A percentile compares a stretch with the other conserved stretches of the same genome.
These are phyloP conservation scores for Malacosoma neustria DNA, from an alignment of 2,888 invertebrate species.

Conservation along the genomic window DNA sequence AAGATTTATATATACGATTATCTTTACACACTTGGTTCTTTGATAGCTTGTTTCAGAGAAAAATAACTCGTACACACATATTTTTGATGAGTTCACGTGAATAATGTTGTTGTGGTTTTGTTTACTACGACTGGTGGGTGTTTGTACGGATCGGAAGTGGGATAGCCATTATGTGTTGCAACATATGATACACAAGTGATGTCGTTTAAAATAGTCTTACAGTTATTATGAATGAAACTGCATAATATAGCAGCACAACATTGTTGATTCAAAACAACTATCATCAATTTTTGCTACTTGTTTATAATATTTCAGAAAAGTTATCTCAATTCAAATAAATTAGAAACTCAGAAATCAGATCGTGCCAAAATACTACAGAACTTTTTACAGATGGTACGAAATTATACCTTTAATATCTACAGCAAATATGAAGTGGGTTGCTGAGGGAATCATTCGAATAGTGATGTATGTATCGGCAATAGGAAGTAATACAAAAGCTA, in stretches of 20 bases:
- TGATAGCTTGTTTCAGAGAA: too few relatives aligned
- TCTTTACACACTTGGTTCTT: too few relatives aligned
- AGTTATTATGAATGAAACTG: constrained; percentile 5
- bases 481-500: constrained; percentile 68
- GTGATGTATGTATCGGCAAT: constrained; percentile 29
- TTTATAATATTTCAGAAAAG: too few relatives aligned
- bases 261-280: too few relatives aligned
- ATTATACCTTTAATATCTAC: not conserved
- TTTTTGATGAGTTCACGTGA: constrained; percentile 17
- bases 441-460: constrained; percentile 17
- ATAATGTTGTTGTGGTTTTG: constrained; percentile 35
- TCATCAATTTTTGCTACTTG: too few relatives aligned
- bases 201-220: constrained; percentile 20
- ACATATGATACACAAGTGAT: constrained; percentile 29
- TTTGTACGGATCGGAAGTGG: constrained; percentile 30
- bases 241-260: too few relatives aligned
- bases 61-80: too few relatives aligned
- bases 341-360: too few relatives aligned
- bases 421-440: not conserved
- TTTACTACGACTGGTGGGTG: constrained; percentile 40
- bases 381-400: not conserved
- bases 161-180: not conserved
- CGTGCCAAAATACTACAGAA: not conserved
- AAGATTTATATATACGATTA: too few relatives aligned
- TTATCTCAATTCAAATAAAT: too few relatives aligned